Evolutionary conservation across 2,113 vertebrate genomes (phyloP).

Genomic region (Aphyosemion australe): DNA sequence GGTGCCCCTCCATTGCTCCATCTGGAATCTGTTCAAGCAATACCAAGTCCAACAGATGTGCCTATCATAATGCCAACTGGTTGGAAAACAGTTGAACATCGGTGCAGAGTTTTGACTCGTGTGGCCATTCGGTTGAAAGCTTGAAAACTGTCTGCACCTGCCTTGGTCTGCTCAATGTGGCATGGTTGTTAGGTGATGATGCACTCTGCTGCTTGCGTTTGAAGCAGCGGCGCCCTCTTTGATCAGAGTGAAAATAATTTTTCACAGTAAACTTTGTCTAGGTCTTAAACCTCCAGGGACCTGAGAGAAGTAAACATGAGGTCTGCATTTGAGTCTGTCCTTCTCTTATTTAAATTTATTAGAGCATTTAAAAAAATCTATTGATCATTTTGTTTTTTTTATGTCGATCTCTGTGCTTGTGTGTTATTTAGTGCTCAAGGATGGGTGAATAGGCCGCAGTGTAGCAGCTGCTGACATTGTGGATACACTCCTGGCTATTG

Average conservation of each 20-base stretch:
- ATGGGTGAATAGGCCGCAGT: slow-evolving; percentile 63
- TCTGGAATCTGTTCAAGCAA: slow-evolving; percentile 73
- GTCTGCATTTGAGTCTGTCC: slow-evolving; percentile 69
- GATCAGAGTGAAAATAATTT: slow-evolving; percentile 60
- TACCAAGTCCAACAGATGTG: slow-evolving; percentile 77
- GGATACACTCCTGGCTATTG: slow-evolving; percentile 69
- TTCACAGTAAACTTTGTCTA: slow-evolving; percentile 50
- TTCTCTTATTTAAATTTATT: slow-evolving; percentile 73
- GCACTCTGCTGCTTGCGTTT: slow-evolving; percentile 45
- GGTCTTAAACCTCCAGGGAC: slow-evolving; percentile 51
- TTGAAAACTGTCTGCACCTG: slow-evolving; percentile 64
- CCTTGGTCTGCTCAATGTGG: slow-evolving; percentile 68
- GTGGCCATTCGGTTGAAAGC: slow-evolving; percentile 56
- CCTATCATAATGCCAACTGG: slow-evolving; percentile 73
- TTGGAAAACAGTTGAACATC: slow-evolving; percentile 67
- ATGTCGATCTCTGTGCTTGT: slow-evolving; percentile 72
- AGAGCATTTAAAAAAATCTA: slow-evolving; percentile 71
- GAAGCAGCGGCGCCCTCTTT: slow-evolving; percentile 59
- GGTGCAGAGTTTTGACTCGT: slow-evolving; percentile 60
- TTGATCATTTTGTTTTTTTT: slow-evolving; percentile 74
- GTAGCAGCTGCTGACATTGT: slow-evolving; percentile 68
- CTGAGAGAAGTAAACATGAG: slow-evolving; percentile 53
- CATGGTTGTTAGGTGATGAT: slow-evolving; percentile 60
- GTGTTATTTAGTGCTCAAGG: slow-evolving; percentile 72
- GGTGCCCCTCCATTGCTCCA: slow-evolving; percentile 42